Evolutionary conservation across 2,797 vertebrate genomes (phyloP), one percentile per base, ranked within the genome.

Genomic region (Thalassophryne amazonica): DNA sequence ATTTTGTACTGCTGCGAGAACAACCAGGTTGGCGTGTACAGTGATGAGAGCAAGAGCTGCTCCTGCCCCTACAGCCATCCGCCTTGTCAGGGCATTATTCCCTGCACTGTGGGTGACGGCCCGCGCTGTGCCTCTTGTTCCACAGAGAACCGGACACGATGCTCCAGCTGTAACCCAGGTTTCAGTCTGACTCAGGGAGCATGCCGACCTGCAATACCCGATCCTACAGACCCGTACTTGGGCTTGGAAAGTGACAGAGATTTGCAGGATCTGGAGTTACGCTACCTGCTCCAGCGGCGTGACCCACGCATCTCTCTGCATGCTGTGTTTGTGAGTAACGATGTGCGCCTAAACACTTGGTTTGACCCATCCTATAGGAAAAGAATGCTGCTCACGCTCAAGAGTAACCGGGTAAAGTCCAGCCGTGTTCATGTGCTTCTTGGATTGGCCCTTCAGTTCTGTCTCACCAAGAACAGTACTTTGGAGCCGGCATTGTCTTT

Each of bases 291-390:
- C 23, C 93, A 93, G 88, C 92, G 92, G 45, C 86, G 90, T 0
- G 95, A 98, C 73, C 58, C 91, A 0, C 85, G 93, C 14, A 91
- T 99, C 4, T 81, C 93, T 12, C 89, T 97, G 15, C 94, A 95
- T 0, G 95, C 90, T 5, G 92, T 96, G 7, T 99, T 98, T 20
- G 94, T 99, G 83, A 99, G 96, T 89, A 98, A 95, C 0, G 96
- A 99, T 50, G 91, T 99, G 89, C 92, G 91, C 1, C 86, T 98
- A 13, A 96, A 96, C 61, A 93, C 93, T 48, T 99, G 96, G 96
- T 99, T 99, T 1, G 95, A 98, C 59, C 96, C 96, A 0, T 94
- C 95, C 1, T 98, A 95, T 95, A 88, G 95, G 22, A 98, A 99
- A 59, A 55, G 96, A 12, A 98, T 98, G 96, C 91, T 99, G 3